Percentiles rank a stretch among this genome's conserved stretches.
Conservation (phyloP, 2,797 vertebrate genomes). For the Bradypodion pumilum region DNA sequence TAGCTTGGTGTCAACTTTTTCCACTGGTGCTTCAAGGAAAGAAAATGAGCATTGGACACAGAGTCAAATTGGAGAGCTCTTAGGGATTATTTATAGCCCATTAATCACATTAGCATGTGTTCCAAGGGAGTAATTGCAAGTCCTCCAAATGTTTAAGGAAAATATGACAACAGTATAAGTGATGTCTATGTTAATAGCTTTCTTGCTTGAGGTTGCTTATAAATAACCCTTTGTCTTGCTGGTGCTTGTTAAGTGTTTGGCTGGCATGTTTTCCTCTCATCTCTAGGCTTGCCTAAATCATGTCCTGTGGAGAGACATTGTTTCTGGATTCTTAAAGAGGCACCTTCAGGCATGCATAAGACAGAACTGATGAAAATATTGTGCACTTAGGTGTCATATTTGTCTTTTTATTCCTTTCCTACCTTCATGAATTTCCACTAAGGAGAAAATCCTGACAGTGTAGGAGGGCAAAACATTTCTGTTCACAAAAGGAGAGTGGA, state of each 20-base stretch:
- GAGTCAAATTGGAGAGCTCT: fast-evolving
- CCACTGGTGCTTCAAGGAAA: constrained; percentile 7
- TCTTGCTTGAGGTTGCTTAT: constrained; percentile 56
- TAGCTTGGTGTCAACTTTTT: constrained; percentile 1
- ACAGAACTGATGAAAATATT: constrained; percentile 2
- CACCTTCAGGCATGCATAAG: constrained; percentile 27
- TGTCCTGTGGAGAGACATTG: neutral
- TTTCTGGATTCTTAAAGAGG: neutral
- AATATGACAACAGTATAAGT: constrained; percentile 58
- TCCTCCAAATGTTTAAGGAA: constrained; percentile 54
- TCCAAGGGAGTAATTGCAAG: constrained; percentile 48
- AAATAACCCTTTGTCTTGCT: constrained; percentile 45
- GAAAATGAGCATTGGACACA: neutral
- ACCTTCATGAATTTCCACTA: too few species aligned
- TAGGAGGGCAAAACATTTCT: too few species aligned
- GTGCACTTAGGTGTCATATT: too few species aligned
- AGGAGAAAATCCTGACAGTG: too few species aligned
- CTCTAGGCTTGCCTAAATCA: neutral
- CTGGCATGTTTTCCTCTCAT: constrained; percentile 13
- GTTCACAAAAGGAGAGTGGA: too few species aligned
- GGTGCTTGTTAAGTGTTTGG: constrained; percentile 11
- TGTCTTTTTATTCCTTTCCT: too few species aligned
- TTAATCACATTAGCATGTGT: constrained; percentile 19
- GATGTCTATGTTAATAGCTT: constrained; percentile 45
- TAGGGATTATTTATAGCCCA: neutral